Conservation (phyloP, 2,797 vertebrate species). For the Bufotes viridis region DNA sequence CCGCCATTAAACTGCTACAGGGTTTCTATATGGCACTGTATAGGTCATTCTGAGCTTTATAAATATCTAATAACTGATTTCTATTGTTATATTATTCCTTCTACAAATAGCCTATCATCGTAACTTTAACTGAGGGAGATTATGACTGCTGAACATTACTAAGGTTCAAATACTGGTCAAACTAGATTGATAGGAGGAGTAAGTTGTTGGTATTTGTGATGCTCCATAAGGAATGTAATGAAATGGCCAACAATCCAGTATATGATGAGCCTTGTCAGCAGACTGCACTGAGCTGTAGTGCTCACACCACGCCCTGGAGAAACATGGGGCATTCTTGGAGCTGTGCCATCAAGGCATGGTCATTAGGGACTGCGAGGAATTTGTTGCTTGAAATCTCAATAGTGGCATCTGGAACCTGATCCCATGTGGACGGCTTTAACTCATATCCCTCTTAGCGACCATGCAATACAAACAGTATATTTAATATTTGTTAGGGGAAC, state of each 20-base stretch:
- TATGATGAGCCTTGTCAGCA: conserved; percentile 71
- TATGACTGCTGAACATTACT: conserved; percentile 10
- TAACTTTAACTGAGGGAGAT: conserved; percentile 30
- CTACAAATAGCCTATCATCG: not conserved
- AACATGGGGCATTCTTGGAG: conserved; percentile 76
- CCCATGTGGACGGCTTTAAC: conserved; percentile 56
- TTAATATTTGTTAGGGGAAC: conserved; percentile 18
- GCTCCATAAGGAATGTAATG: conserved; percentile 64
- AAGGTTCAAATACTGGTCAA: conserved; percentile 17
- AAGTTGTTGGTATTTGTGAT: conserved; percentile 29
- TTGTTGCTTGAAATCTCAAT: conserved; percentile 66
- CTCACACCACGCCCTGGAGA: conserved; percentile 75
- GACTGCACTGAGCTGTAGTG: conserved; percentile 67
- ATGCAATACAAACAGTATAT: conserved; percentile 55
- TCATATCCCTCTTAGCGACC: conserved; percentile 61
- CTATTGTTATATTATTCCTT: conserved; percentile 24
- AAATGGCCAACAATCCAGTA: conserved; percentile 70
- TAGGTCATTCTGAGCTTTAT: not conserved
- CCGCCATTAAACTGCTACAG: not conserved
- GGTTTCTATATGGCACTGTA: not conserved
- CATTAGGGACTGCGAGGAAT: conserved; percentile 68
- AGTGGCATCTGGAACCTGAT: conserved; percentile 67
- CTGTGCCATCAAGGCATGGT: conserved; percentile 68
- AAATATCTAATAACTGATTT: not conserved
- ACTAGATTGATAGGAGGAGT: conserved; percentile 27